Base-by-base conservation (phyloP, 2,797 vertebrate genomes). In the Periophthalmus magnuspinnatus region DNA sequence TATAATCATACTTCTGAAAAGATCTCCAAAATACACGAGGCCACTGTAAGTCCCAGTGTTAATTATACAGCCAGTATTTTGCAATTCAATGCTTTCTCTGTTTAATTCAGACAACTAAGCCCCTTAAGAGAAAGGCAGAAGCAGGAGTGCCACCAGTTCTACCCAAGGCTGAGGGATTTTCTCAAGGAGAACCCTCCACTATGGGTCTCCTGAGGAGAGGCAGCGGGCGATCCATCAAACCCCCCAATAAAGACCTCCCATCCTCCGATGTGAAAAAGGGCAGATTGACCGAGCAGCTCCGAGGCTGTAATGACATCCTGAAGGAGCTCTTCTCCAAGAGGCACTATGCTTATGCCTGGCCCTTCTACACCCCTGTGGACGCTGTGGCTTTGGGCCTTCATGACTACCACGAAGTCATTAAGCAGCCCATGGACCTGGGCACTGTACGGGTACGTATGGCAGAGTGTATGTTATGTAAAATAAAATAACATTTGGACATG, bases 311-410 rank as follows among this genome's bases (percentile, higher is more conserved):
- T 32, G 88, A 86, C 47, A 94, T 99, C 81, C 90, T 99, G 67
- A 94, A 94, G 90, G 96, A 98, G 90, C 89, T 99, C 95, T 88
- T 96, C 57, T 92, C 95, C 13, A 95, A 96, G 88, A 96, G 95
- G 68, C 97, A 99, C 75, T 91, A 88, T 0, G 77, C 89, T 0
- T 96, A 96, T 6, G 94, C 95, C 0, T 97, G 96, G 96, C 96
- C 97, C 32, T 97, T 98, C 85, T 95, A 97, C 65, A 91, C 92
- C 21, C 92, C 95, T 1, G 89, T 91, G 16, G 94, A 95, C 57
- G 82, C 77, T 0, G 83, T 88, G 50, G 88, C 89, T 58, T 87
- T 93, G 67, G 92, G 94, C 5, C 81, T 93, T 54, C 90, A 91
- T 48, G 94, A 94, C 79, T 96, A 94, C 81, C 91, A 94, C 81